Evolutionary conservation across 1,140 invertebrate genomes (phyloP), one percentile per base, ranked within the genome.

Genomic region (Brevipalpus yothersi): DNA sequence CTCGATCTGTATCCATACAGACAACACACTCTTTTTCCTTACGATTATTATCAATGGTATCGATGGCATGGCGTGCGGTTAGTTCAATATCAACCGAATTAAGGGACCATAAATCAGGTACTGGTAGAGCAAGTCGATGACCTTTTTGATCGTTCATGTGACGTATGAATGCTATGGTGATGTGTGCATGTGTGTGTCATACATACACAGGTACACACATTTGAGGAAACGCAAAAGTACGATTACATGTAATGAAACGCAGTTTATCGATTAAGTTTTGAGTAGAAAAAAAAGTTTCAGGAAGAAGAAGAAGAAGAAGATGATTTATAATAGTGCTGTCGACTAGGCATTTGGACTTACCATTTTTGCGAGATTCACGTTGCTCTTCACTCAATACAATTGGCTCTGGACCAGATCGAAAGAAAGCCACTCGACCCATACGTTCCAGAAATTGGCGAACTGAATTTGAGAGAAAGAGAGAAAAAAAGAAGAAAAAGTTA

Each of bases 361-460:
- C 69, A 61, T 63, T 60, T 63, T 69, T 71, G 58, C 73, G 68
- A 19, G 67, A 64, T 64, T 75, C 73, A 63, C 72, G 64, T 62
- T 75, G 71, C 61, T 73, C 69, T 61, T 74, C 70, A 42, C 66
- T 68, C 7, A 75, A 64, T 53, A 75, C 71, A 9, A 74, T 63
- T 19, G 74, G 74, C 60, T 73, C 69, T 39, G 61, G 64, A 31
- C 73, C 73, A 56, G 71, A 72, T 61, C 74, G 62, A 58, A 75
- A 74, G 62, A 74, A 75, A 58, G 73, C 63, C n/a, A 72, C 72
- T 63, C 73, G 73, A 4, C 72, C 73, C 73, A 75, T 75, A 59
- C 66, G 64, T 57, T 73, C 72, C 39, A 75, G 61, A 58, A 75
- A 63, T 11, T 59, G 57, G 41, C 72, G 63, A 10, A 72, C 72